Conservation (phyloP, 2,888 invertebrate species). For the Pharmacophagus antenor region DNA sequence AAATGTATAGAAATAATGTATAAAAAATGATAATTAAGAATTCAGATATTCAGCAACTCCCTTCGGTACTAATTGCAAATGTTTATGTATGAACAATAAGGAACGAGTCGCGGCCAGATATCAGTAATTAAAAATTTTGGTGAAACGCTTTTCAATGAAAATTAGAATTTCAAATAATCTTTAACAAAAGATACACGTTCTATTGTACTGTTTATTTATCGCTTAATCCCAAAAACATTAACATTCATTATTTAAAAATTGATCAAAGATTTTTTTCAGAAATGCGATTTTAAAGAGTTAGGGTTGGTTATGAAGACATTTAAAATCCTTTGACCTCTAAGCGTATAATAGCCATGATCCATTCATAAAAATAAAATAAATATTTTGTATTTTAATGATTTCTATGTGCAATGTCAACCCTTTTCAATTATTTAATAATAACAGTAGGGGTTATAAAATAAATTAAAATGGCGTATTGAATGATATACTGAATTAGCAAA, state of each 20-base stretch:
- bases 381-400: no score
- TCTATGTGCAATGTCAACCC: no score
- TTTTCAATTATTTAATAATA: neutral
- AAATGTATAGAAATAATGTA: no score
- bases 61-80: constrained; percentile 12
- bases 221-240: neutral
- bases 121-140: neutral
- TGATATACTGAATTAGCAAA: no score
- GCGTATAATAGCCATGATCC: no score
- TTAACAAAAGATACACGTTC: neutral
- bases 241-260: neutral
- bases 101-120: neutral
- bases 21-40: no score
- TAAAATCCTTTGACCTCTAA: no score
- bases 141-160: no score
- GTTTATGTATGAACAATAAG: constrained; percentile 16
- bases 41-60: neutral
- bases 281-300: neutral
- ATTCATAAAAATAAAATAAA: no score
- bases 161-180: constrained; percentile 7
- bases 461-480: no score
- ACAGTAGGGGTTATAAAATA: neutral
- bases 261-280: neutral
- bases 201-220: neutral
- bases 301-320: neutral